Percentiles rank a stretch among this genome's conserved stretches.
Evolutionary conservation across 2,888 invertebrate genomes (phyloP).

Genomic region (Conomelus anceps): DNA sequence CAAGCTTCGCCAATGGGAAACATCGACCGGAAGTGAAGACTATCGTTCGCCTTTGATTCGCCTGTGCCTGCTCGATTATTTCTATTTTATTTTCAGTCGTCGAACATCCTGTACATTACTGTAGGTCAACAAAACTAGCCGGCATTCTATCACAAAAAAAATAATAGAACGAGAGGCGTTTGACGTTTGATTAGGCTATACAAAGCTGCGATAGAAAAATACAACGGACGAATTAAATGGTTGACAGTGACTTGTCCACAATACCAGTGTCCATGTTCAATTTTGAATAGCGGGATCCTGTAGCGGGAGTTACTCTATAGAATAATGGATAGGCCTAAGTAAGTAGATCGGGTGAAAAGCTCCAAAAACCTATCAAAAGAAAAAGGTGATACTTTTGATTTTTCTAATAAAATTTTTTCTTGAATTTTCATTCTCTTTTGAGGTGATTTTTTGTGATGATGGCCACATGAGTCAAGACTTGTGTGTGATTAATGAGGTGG

Average conservation of each 20-base stretch:
- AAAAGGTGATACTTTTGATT: neutral
- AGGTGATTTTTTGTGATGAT: no score
- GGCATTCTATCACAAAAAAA: neutral
- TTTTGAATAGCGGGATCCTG: neutral
- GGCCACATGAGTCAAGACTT: no score
- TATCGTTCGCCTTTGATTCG: neutral
- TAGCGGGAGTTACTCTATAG: neutral
- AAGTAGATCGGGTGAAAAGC: neutral
- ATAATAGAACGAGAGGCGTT: neutral
- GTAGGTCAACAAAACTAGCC: neutral
- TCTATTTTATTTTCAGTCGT: neutral
- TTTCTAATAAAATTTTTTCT: neutral
- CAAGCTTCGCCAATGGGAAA: neutral
- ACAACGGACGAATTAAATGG: neutral
- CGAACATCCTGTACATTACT: neutral
- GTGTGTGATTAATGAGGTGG: no score
- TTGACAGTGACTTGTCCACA: neutral
- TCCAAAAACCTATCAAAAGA: neutral
- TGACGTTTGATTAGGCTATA: neutral
- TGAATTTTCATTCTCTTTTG: no score
- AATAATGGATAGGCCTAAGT: neutral
- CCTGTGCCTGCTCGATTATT: neutral
- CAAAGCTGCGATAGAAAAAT: neutral
- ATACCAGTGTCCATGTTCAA: neutral
- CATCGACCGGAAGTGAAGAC: neutral